phyloP scores from a whole-genome alignment of 1,140 invertebrate species.

The Delia radicum region DNA sequence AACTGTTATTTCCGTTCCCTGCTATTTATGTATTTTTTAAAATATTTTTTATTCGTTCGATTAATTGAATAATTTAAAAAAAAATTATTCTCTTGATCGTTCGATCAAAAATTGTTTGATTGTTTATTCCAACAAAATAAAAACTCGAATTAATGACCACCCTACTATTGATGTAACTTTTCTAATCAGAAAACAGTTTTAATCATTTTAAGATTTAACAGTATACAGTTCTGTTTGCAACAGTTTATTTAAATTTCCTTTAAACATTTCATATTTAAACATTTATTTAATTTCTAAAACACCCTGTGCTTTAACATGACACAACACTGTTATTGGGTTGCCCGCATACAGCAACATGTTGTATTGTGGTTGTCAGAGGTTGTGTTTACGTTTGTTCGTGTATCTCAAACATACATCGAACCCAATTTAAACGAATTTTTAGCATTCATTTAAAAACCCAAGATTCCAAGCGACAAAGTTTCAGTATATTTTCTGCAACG shows the following conservation, averaged over 20 bases:
- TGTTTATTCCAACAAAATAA: no score
- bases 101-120: no score
- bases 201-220: no score
- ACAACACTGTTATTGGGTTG: neutral
- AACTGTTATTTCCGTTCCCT: no score
- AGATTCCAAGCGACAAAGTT: neutral
- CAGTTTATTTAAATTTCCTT: no score
- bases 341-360: neutral
- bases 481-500: neutral
- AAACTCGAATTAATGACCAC: no score
- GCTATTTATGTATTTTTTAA: neutral
- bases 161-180: neutral
- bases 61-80: no score
- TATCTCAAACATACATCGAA: neutral
- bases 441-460: neutral
- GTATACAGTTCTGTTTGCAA: neutral
- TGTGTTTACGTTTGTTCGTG: slow-evolving; percentile 9
- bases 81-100: no score
- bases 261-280: neutral
- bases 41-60: no score
- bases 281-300: neutral
- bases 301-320: neutral
- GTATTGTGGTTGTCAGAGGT: neutral
- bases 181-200: neutral
- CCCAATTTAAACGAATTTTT: neutral